Percentiles rank a stretch among this genome's conserved stretches.
Evolutionary conservation across 2,113 vertebrate species (phyloP).

Genomic region (Hypanus sabinus): DNA sequence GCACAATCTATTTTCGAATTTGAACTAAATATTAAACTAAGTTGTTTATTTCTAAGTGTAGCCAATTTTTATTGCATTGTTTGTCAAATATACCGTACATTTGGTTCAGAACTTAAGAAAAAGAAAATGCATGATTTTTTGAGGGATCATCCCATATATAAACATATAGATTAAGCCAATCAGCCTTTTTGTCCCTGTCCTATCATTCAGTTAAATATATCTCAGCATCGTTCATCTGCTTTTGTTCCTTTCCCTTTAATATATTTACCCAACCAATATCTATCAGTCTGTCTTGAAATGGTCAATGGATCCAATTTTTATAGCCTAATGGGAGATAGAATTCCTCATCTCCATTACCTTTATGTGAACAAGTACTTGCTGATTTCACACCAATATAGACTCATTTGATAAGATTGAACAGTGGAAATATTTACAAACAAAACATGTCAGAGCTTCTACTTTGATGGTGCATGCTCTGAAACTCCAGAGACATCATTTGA

Average conservation of each 20-base stretch:
- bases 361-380: neutral
- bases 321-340: too few relatives aligned
- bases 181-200: too few relatives aligned
- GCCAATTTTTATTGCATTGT: neutral
- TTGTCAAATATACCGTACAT: neutral
- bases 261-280: too few relatives aligned
- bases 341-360: neutral
- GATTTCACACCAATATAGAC: neutral
- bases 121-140: neutral
- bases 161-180: neutral
- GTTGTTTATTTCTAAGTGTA: neutral
- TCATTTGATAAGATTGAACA: neutral
- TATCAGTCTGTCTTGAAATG: too few relatives aligned
- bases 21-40: neutral
- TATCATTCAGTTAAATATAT: too few relatives aligned
- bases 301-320: too few relatives aligned
- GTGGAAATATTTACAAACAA: slow-evolving; percentile 1
- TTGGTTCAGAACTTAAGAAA: neutral
- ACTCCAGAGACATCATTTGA: neutral
- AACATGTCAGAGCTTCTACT: neutral
- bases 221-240: too few relatives aligned
- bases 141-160: neutral
- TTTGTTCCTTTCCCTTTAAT: too few relatives aligned
- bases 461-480: neutral
- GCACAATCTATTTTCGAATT: neutral